phyloP scores from a whole-genome alignment of 2,797 vertebrate genomes.

The Babyrousa celebensis region DNA sequence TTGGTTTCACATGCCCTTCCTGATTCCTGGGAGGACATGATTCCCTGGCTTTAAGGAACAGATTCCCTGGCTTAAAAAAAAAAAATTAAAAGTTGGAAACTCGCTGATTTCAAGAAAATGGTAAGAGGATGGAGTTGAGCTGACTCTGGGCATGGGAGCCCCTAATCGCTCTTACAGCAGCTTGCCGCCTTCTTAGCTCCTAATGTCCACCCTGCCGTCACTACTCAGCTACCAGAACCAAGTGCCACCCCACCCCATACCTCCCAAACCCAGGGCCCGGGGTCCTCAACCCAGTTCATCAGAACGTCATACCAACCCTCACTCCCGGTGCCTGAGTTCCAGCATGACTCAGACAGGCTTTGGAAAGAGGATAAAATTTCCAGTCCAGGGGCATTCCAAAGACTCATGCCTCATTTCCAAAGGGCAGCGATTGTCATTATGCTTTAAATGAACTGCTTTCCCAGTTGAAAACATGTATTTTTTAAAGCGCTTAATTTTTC shows the following conservation, averaged over 20 bases:
- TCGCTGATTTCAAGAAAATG: background rate
- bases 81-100: background rate
- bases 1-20: background rate
- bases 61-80: background rate
- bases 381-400: background rate
- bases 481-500: slow-evolving; percentile 70
- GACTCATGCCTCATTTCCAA: background rate
- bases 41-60: background rate
- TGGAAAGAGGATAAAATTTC: background rate
- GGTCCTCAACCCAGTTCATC: background rate
- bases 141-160: rapidly evolving
- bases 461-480: slow-evolving; percentile 65
- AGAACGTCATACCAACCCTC: background rate
- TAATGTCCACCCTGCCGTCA: background rate
- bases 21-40: background rate
- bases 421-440: slow-evolving; percentile 14
- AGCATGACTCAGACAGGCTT: background rate
- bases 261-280: background rate
- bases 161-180: background rate
- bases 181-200: background rate
- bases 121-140: rapidly evolving
- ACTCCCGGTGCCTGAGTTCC: background rate
- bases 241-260: rapidly evolving
- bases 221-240: background rate
- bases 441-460: slow-evolving; percentile 55